phyloP scores from a whole-genome alignment of 2,888 invertebrate species.

The Agrilus biguttatus region DNA sequence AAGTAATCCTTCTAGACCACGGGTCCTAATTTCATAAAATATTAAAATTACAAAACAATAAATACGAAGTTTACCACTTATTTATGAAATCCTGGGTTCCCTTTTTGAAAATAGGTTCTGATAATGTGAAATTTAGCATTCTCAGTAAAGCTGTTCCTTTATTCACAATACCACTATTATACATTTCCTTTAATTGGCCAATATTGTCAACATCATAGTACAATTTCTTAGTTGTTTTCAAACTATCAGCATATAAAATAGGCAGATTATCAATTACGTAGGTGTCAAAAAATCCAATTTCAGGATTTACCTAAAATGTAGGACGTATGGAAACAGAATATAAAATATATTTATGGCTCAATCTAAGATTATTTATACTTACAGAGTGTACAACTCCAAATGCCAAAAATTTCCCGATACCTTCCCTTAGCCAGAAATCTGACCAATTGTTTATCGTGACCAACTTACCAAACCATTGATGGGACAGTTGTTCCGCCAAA shows the following conservation, averaged over 20 bases:
- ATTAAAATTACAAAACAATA: background rate
- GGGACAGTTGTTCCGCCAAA: slow-evolving; percentile 54
- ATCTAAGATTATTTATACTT: slow-evolving; percentile 14
- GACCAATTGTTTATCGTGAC: slow-evolving; percentile 58
- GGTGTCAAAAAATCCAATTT: too few relatives aligned
- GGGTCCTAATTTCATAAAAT: too few relatives aligned
- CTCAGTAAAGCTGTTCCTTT: slow-evolving; percentile 41
- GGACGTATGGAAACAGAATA: too few relatives aligned
- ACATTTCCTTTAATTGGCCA: slow-evolving; percentile 43
- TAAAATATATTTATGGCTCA: too few relatives aligned
- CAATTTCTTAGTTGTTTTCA: slow-evolving; percentile 41
- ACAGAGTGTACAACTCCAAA: slow-evolving; percentile 40
- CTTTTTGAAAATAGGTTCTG: slow-evolving; percentile 35
- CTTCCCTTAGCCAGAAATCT: slow-evolving; percentile 59
- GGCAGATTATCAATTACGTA: slow-evolving; percentile 12
- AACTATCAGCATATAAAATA: slow-evolving; percentile 37
- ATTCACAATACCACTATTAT: slow-evolving; percentile 31
- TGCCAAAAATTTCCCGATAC: slow-evolving; percentile 52
- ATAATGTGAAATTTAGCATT: slow-evolving; percentile 44
- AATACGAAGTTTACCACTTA: slow-evolving; percentile 33
- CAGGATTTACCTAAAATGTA: too few relatives aligned
- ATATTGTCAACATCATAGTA: slow-evolving; percentile 37
- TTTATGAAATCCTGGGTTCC: slow-evolving; percentile 40
- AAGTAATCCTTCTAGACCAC: too few relatives aligned
- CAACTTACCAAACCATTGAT: slow-evolving; percentile 64